Conservation (phyloP, 30 jellyfish, hydroid and myxozoan species). For the Aurelia sp. region DNA sequence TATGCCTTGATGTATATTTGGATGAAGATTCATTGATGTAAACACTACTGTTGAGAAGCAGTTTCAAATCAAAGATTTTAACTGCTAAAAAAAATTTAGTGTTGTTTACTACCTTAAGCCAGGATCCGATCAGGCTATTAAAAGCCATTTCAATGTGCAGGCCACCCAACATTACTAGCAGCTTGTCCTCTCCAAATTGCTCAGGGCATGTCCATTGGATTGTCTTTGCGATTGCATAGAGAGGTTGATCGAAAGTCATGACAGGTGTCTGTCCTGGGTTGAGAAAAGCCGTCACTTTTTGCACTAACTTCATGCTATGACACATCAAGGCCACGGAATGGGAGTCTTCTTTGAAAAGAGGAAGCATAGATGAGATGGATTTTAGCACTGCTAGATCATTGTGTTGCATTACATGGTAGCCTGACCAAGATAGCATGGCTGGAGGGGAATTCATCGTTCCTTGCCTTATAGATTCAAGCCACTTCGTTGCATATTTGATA, state of each 20-base stretch:
- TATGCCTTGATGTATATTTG: no score
- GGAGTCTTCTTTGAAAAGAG: conserved; percentile 48
- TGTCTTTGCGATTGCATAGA: conserved; percentile 53
- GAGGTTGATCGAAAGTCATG: conserved; percentile 53
- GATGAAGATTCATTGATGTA: no score
- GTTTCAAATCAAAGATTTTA: no score
- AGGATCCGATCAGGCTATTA: conserved; percentile 44
- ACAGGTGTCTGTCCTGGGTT: conserved; percentile 38
- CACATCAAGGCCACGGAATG: conserved; percentile 45
- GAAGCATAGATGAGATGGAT: conserved; percentile 51
- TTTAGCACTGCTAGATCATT: conserved; percentile 41
- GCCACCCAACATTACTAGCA: conserved; percentile 61
- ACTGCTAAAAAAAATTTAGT: no score
- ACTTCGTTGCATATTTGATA: conserved; percentile 27
- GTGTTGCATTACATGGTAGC: conserved; percentile 45
- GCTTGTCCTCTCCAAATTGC: conserved; percentile 38
- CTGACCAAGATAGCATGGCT: conserved; percentile 47
- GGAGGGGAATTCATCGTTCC: conserved; percentile 15
- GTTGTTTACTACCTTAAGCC: no score
- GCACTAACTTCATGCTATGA: conserved; percentile 41
- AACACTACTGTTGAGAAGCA: no score
- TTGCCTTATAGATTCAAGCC: conserved; percentile 34
- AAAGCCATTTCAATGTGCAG: conserved; percentile 54
- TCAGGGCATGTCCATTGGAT: conserved; percentile 53
- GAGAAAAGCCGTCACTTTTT: conserved; percentile 26